A percentile compares a stretch with the other conserved stretches of the same genome.
phyloP scores from a whole-genome alignment of 2,113 vertebrate genomes.

The Motacilla alba region DNA sequence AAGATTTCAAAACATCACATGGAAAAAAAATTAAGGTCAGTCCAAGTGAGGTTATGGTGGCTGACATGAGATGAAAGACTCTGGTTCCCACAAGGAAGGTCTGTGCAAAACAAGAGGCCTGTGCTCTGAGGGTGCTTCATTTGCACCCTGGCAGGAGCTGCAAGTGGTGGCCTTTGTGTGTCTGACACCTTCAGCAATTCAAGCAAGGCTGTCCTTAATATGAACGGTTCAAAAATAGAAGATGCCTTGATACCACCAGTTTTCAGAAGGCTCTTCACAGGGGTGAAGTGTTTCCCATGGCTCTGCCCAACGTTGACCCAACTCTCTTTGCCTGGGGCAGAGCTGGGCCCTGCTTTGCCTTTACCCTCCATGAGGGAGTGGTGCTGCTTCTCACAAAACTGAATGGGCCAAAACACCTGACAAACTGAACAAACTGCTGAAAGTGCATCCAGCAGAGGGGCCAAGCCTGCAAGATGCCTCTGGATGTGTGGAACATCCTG shows the following conservation, averaged over 20 bases:
- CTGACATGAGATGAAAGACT: constrained; percentile 11
- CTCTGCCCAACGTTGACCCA: background rate
- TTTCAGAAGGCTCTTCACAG: background rate
- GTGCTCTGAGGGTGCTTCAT: background rate
- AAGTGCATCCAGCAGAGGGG: background rate
- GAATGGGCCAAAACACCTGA: constrained; percentile 1
- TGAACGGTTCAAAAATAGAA: background rate
- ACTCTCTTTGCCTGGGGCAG: background rate
- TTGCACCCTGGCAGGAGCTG: background rate
- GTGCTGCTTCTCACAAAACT: background rate
- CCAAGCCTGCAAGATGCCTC: background rate
- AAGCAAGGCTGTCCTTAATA: background rate
- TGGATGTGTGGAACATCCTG: background rate
- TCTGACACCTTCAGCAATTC: background rate
- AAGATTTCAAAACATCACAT: constrained; percentile 34
- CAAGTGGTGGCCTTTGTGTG: background rate
- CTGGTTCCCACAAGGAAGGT: background rate
- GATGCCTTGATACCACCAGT: background rate
- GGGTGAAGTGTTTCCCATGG: background rate
- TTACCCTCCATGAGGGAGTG: background rate
- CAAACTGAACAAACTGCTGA: background rate
- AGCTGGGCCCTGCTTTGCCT: background rate
- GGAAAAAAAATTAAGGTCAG: constrained; percentile 1
- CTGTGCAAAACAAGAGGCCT: background rate
- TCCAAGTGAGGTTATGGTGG: background rate